Evolutionary conservation across 2,888 invertebrate genomes (phyloP).

Genomic region (Meteorus cinctellus): DNA sequence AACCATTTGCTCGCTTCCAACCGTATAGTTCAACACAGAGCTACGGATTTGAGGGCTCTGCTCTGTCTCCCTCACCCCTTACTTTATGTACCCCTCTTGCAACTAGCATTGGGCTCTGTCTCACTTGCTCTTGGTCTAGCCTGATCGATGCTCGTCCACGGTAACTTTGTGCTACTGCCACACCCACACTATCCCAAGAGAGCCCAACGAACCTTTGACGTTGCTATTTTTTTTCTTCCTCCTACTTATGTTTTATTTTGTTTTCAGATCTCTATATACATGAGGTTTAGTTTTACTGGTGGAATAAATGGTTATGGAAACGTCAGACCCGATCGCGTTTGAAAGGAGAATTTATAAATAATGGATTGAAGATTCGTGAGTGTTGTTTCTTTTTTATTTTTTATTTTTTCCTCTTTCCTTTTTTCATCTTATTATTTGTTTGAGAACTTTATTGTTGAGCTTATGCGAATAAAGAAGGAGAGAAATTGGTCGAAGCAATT

Average conservation of each 20-base stretch:
- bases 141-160: conserved; percentile 56
- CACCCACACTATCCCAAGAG: conserved; percentile 47
- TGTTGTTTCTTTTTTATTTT: no score
- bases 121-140: conserved; percentile 41
- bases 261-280: conserved; percentile 1
- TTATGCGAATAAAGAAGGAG: no score
- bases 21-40: conserved; percentile 24
- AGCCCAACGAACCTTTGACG: conserved; percentile 17
- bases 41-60: conserved; percentile 48
- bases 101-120: not conserved
- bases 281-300: not conserved
- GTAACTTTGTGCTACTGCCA: conserved; percentile 52
- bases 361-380: no score
- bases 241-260: not conserved
- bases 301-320: conserved; percentile 18
- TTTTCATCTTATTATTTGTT: no score
- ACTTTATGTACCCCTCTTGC: not conserved
- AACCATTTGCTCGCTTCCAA: conserved; percentile 30
- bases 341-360: not conserved
- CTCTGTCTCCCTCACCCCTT: conserved; percentile 1
- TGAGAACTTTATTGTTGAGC: no score
- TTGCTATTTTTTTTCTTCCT: not conserved
- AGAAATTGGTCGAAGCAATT: no score
- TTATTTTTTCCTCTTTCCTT: no score
- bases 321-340: not conserved